A percentile compares a stretch with the other conserved stretches of the same genome.
These are phyloP conservation scores for Oenanthe melanoleuca DNA, from an alignment of 2,113 vertebrate species.

Conservation along the genomic window DNA sequence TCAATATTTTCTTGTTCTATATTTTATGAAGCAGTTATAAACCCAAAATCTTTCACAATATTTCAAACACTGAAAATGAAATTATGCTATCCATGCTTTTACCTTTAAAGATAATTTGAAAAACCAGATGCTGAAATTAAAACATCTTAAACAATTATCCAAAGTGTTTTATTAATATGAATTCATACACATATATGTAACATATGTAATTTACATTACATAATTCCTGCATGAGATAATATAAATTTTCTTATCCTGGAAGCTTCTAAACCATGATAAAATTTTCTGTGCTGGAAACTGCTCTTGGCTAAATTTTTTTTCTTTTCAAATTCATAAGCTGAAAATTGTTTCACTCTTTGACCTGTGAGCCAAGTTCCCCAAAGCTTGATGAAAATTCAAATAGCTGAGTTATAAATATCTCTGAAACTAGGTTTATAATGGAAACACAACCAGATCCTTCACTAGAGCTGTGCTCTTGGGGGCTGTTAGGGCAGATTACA, in stretches of 20 bases:
- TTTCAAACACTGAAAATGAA: not conserved
- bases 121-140: not conserved
- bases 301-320: constrained; percentile 50
- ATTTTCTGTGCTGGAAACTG: not conserved
- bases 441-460: constrained; percentile 52
- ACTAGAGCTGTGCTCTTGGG: constrained; percentile 25
- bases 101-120: not conserved
- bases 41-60: not conserved
- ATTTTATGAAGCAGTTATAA: not conserved
- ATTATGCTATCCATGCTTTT: not conserved
- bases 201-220: not conserved
- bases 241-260: not conserved
- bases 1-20: not conserved
- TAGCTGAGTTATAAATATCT: constrained; percentile 65
- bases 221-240: not conserved
- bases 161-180: not conserved
- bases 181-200: not conserved
- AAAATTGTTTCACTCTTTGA: constrained; percentile 52
- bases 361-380: constrained; percentile 54
- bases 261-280: constrained; percentile 29
- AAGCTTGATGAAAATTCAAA: constrained; percentile 72
- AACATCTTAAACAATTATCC: not conserved
- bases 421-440: constrained; percentile 44
- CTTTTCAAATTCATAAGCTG: constrained; percentile 33
- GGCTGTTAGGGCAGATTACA: constrained; percentile 60